Evolutionary conservation across 2,797 vertebrate species (phyloP).

Genomic region (Vireo griseus): DNA sequence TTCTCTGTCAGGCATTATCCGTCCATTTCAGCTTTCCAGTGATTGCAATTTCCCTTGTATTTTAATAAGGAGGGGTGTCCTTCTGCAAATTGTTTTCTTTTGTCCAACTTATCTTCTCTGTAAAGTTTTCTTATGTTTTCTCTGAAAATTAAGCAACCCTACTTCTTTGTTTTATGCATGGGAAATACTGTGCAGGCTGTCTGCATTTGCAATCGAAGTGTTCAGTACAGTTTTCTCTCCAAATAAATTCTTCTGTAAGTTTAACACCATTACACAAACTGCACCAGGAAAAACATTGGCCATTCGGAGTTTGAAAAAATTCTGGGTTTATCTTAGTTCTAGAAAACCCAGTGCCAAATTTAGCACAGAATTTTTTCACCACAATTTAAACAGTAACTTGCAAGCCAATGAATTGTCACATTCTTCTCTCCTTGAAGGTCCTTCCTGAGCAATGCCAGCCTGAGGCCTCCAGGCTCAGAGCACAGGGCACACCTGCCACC

Average conservation of each 20-base stretch:
- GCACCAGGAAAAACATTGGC: not conserved
- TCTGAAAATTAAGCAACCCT: not conserved
- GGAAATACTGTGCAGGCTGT: not conserved
- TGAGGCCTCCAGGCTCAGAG: not conserved
- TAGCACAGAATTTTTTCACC: rapidly evolving
- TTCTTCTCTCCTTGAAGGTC: not conserved
- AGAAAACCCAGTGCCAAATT: not conserved
- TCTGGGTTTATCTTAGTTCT: not conserved
- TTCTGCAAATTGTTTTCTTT: not conserved
- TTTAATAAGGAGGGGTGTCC: not conserved
- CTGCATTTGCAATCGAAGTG: not conserved
- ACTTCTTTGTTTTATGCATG: not conserved
- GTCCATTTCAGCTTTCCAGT: not conserved
- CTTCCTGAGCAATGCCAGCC: not conserved
- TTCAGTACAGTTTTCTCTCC: not conserved
- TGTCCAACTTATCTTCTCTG: not conserved
- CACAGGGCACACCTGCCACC: rapidly evolving
- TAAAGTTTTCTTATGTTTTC: not conserved
- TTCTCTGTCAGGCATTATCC: not conserved
- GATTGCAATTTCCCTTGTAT: not conserved
- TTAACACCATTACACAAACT: not conserved
- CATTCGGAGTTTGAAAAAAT: rapidly evolving
- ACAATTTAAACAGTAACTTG: not conserved
- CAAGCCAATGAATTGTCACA: not conserved
- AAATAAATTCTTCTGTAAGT: not conserved